Conservation (phyloP, 2,113 vertebrate genomes). For the Steatornis caripensis region DNA sequence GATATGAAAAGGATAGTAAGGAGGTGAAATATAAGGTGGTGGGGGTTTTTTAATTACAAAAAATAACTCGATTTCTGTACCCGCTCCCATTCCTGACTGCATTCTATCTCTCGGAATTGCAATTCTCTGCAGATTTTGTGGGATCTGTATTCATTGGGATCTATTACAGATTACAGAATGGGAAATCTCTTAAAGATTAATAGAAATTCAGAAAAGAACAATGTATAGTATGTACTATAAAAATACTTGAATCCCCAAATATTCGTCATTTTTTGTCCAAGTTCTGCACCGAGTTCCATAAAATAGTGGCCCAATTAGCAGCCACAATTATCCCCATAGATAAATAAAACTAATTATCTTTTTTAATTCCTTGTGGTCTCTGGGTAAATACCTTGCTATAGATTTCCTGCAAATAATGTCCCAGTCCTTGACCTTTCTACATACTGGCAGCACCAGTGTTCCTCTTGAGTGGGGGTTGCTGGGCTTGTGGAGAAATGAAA, state of each 20-base stretch:
- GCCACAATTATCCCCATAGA: not conserved
- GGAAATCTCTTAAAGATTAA: not conserved
- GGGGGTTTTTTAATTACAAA: not conserved
- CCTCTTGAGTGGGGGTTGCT: not conserved
- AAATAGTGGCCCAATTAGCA: not conserved
- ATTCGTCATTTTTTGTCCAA: not conserved
- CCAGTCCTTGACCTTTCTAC: not conserved
- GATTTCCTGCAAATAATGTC: not conserved
- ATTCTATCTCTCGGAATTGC: not conserved
- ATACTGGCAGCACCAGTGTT: rapidly evolving
- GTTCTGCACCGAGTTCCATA: not conserved
- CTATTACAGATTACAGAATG: not conserved
- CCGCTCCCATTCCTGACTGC: not conserved
- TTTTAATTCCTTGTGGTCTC: not conserved
- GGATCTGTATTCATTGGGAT: not conserved
- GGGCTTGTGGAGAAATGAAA: not conserved
- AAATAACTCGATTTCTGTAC: not conserved
- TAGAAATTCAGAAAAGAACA: not conserved
- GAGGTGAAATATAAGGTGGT: not conserved
- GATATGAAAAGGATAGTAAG: not conserved
- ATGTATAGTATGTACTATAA: not conserved
- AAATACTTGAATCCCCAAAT: not conserved
- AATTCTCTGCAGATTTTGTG: not conserved
- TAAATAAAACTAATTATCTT: not conserved
- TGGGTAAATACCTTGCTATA: not conserved